Evolutionary conservation across 2,113 vertebrate species (phyloP).

Genomic region (Merops nubicus): DNA sequence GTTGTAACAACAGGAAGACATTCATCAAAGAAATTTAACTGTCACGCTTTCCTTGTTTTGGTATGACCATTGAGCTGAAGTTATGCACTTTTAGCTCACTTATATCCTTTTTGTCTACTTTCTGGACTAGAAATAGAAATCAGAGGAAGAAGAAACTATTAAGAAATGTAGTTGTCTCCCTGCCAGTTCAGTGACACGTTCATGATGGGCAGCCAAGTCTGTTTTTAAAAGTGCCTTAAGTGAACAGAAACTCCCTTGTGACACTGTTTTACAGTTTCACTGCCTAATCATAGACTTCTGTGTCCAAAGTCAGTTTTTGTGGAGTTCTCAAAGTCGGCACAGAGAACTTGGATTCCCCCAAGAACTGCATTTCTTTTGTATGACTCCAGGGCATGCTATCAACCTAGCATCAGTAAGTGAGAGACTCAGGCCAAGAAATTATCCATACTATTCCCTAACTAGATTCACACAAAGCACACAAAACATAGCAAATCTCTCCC

Average conservation of each 20-base stretch:
- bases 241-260: neutral
- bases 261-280: neutral
- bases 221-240: neutral
- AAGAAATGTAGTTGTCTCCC: neutral
- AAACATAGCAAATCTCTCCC: neutral
- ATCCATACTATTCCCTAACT: neutral
- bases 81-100: neutral
- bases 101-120: neutral
- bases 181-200: neutral
- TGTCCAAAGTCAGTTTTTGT: neutral
- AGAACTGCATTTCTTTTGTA: neutral
- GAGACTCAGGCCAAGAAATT: neutral
- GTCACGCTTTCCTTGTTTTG: neutral
- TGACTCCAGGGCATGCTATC: neutral
- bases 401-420: neutral
- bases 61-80: neutral
- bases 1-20: slow-evolving; percentile 31
- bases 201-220: neutral
- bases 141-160: neutral
- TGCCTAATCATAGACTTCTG: neutral
- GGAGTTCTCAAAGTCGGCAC: neutral
- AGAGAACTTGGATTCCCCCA: neutral
- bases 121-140: neutral
- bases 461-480: neutral
- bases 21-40: slow-evolving; percentile 43